These are phyloP conservation scores for Bellardia pandia DNA, from an alignment of 2,888 invertebrate genomes.

Conservation along the genomic window DNA sequence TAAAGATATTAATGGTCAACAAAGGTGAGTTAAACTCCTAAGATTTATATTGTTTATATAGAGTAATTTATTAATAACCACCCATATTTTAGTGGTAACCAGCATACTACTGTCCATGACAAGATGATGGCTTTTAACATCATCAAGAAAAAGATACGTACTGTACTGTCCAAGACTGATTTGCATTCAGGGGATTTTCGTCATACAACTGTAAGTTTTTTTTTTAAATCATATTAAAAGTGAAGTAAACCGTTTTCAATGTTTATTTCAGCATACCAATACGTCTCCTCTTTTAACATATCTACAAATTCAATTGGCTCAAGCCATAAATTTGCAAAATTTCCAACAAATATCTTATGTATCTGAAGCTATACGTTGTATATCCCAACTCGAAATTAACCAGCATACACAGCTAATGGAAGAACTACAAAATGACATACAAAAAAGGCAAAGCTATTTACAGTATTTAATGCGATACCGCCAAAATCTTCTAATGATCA, in stretches of 20 bases:
- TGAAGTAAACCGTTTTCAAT: background rate
- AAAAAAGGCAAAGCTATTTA: slow-evolving; percentile 91
- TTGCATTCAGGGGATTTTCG: slow-evolving; percentile 88
- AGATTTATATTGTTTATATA: background rate
- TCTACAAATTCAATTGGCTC: slow-evolving; percentile 90
- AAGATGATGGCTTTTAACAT: slow-evolving; percentile 80
- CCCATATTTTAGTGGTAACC: slow-evolving; percentile 22
- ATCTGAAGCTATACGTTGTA: slow-evolving; percentile 92
- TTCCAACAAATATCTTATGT: slow-evolving; percentile 91
- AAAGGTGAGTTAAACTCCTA: slow-evolving; percentile 24
- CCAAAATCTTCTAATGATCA: slow-evolving; percentile 90
- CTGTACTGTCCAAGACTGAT: slow-evolving; percentile 95
- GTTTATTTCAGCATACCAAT: slow-evolving; percentile 77
- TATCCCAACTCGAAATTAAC: slow-evolving; percentile 88
- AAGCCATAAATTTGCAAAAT: slow-evolving; percentile 92
- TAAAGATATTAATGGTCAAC: slow-evolving; percentile 44
- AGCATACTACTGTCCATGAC: slow-evolving; percentile 75
- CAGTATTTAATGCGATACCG: slow-evolving; percentile 92
- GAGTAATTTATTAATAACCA: slow-evolving; percentile 5
- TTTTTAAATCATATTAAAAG: background rate
- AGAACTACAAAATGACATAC: slow-evolving; percentile 90
- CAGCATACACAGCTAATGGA: slow-evolving; percentile 90
- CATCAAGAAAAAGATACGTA: slow-evolving; percentile 93
- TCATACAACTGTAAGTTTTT: slow-evolving; percentile 85
- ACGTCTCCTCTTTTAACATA: slow-evolving; percentile 87